A percentile compares a stretch with the other conserved stretches of the same genome.
These are phyloP conservation scores for Lasioglossum figueresi DNA, from an alignment of 2,888 invertebrate genomes.

Conservation along the genomic window DNA sequence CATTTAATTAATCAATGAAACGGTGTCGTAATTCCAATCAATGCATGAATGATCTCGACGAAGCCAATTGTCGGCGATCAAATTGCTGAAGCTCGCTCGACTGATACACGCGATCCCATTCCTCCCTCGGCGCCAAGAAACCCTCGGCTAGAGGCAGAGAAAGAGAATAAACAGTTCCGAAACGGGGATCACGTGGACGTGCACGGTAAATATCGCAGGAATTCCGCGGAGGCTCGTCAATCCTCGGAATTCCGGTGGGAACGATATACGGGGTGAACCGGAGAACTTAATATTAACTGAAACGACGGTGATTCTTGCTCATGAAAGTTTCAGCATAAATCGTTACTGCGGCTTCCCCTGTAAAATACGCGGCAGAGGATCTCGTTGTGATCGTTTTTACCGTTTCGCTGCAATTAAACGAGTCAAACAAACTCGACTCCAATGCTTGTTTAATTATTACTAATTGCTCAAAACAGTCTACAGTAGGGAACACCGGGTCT, in stretches of 20 bases:
- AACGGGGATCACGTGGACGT: slow-evolving; percentile 2
- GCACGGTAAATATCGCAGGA: background rate
- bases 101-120: background rate
- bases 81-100: background rate
- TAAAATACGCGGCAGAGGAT: background rate
- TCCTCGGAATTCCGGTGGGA: background rate
- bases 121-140: slow-evolving; percentile 3
- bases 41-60: background rate
- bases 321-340: slow-evolving; percentile 7
- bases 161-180: slow-evolving; percentile 9
- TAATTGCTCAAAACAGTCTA: background rate
- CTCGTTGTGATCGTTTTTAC: background rate
- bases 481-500: background rate
- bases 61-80: slow-evolving; percentile 1
- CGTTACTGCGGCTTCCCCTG: background rate
- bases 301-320: background rate
- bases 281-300: background rate
- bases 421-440: background rate
- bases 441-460: background rate
- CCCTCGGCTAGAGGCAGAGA: background rate
- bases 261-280: slow-evolving; percentile 4
- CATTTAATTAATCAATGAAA: background rate
- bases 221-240: background rate
- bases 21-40: slow-evolving; percentile 3
- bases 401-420: background rate